Evolutionary conservation across 2,113 vertebrate genomes (phyloP), one percentile per base, ranked within the genome.

Genomic region (Zosterops pallidus): DNA sequence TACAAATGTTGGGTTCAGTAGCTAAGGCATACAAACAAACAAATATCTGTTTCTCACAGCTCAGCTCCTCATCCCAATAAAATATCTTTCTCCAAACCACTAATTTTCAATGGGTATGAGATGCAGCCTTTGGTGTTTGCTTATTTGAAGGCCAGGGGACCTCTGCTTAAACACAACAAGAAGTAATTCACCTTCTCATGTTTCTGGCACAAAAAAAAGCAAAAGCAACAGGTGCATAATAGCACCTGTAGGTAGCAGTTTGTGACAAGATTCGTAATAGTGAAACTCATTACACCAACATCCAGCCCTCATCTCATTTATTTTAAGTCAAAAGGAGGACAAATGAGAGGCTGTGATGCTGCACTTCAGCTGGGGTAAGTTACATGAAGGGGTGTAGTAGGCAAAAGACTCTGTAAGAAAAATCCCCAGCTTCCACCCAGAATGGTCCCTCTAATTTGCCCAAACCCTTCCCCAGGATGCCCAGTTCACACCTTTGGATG

Each of bases 11-110:
- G 56, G 23, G 14, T 83, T 83, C 60, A 63, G 91, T 90, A 92
- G 77, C 90, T 90, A 83, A 90, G 72, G 14, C 91, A 74, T 12
- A 87, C 29, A 84, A 91, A 60, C 31, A 84, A 81, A 56, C 71
- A 96, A 91, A 69, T 57, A 86, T 77, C 46, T 77, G 18, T 77
- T 95, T 86, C 83, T 94, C 75, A 72, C 70, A 69, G 63, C 57
- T 85, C 52, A 59, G 35, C 31, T 92, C 92, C 68, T 70, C 39
- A 62, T 52, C 50, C 37, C 46, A 53, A 4, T 21, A 41, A 55
- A 46, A 59, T 18, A 6, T 29, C 31, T 83, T 63, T 78, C 60
- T 67, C 42, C 62, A 87, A 67, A 56, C 25, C 35, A 69, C 25
- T 59, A 4, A 7, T 70, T 75, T 78, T 59, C 49, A 42, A 41